Evolutionary conservation across 2,888 invertebrate species (phyloP), one percentile per base, ranked within the genome.

Genomic region (Stomorhina lunata): DNA sequence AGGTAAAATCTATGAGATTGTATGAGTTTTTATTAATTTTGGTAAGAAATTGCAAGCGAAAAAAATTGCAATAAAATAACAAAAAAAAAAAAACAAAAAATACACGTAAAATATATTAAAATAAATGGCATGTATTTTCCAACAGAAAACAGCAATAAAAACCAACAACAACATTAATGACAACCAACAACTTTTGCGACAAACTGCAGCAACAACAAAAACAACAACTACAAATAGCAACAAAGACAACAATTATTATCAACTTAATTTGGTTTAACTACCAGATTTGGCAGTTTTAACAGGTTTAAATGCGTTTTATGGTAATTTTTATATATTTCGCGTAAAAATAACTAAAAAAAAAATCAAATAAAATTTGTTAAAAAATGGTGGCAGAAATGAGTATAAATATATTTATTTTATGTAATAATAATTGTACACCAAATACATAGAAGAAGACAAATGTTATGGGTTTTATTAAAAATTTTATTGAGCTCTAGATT

Each of bases 221-320:
- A 6, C 57, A 48, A 55, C 59, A 71, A 71, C 59, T n/a, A n/a
- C n/a, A n/a, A n/a, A n/a, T n/a, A n/a, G n/a, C n/a, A n/a, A n/a
- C n/a, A n/a, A n/a, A n/a, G 9, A 50, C 72, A 61, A 65, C 57
- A 73, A 81, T 81, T 81, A 72, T 77, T 77, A 81, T 77, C 81
- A 81, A 81, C 61, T 77, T 77, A 81, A 77, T 81, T 77, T 63
- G 77, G 77, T 81, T 81, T 81, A 81, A 76, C 76, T 81, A 81
- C 76, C 80, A 81, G 59, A 81, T 81, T 81, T 81, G 81, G 81
- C 81, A 81, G 66, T 73, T 81, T 72, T 68, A 77, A 72, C 81
- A 73, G 81, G 81, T 77, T 81, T 72, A 77, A 81, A 68, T 81
- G 77, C 61, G 72, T 80, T 81, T 72, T 77, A 81, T 77, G 81